Evolutionary conservation across 2,797 vertebrate genomes (phyloP).

Genomic region (Anguilla megastoma): DNA sequence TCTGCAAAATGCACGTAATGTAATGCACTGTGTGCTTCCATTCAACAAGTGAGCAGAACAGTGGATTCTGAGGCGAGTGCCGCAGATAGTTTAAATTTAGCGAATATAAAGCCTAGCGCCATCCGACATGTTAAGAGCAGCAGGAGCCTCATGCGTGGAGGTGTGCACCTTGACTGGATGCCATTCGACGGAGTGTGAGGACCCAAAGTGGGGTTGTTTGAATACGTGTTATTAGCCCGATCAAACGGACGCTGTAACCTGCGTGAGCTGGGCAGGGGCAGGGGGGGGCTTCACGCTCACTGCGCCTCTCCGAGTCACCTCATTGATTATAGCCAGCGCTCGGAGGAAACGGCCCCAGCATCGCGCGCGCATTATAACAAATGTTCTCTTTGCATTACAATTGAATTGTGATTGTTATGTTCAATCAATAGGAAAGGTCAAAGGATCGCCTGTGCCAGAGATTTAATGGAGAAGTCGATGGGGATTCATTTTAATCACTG

Average conservation of each 20-base stretch:
- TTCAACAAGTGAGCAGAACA: neutral
- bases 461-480: conserved; percentile 99
- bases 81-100: neutral
- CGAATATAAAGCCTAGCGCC: neutral
- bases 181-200: conserved; percentile 42
- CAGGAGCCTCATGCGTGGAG: neutral
- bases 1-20: no score
- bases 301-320: conserved; percentile 77
- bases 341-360: conserved; percentile 97
- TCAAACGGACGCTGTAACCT: conserved; percentile 67
- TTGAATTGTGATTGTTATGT: conserved; percentile 99
- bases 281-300: conserved; percentile 65
- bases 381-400: conserved; percentile 99
- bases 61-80: neutral
- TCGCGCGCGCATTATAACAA: conserved; percentile 99
- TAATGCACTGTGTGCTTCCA: neutral
- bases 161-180: neutral
- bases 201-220: conserved; percentile 66
- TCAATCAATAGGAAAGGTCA: conserved; percentile 99
- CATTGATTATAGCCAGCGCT: conserved; percentile 93
- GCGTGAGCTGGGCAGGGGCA: conserved; percentile 65
- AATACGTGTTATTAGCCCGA: conserved; percentile 73
- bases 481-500: conserved; percentile 99
- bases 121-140: neutral
- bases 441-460: conserved; percentile 96